Evolutionary conservation across 2,113 vertebrate genomes (phyloP).

Genomic region (Charadrius vociferus): DNA sequence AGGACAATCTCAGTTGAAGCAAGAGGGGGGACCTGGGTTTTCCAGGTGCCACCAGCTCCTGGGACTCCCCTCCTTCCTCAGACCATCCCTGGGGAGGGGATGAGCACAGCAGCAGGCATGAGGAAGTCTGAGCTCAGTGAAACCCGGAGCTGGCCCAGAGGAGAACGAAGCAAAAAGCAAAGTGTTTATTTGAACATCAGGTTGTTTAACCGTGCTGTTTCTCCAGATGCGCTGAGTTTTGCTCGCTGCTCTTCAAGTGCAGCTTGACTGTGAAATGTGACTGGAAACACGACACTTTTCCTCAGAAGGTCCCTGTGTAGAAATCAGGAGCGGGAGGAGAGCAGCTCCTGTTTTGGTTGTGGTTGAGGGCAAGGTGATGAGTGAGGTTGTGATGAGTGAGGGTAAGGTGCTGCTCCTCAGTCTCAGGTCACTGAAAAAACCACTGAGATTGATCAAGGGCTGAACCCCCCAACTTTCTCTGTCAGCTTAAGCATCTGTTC

Average conservation of each 20-base stretch:
- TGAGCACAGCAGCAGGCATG: accelerated
- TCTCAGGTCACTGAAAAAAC: neutral
- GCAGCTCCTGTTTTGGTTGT: neutral
- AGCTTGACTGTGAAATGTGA: neutral
- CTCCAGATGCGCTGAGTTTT: neutral
- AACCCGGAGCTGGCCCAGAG: neutral
- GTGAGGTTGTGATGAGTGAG: neutral
- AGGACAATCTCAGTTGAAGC: neutral
- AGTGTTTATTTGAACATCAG: neutral
- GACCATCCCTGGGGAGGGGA: neutral
- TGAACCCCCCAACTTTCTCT: neutral
- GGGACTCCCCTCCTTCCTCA: neutral
- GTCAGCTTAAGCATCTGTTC: neutral
- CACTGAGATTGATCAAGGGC: neutral
- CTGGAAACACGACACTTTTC: neutral
- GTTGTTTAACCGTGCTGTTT: neutral
- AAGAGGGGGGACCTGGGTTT: neutral
- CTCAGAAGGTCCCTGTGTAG: neutral
- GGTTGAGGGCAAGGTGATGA: neutral
- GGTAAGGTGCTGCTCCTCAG: neutral
- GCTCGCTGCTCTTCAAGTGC: neutral
- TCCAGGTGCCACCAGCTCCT: neutral
- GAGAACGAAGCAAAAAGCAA: neutral
- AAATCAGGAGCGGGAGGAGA: neutral
- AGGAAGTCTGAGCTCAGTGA: neutral